Evolutionary conservation across 2,113 vertebrate genomes (phyloP).

Genomic region (Phylloscopus trochiloides): DNA sequence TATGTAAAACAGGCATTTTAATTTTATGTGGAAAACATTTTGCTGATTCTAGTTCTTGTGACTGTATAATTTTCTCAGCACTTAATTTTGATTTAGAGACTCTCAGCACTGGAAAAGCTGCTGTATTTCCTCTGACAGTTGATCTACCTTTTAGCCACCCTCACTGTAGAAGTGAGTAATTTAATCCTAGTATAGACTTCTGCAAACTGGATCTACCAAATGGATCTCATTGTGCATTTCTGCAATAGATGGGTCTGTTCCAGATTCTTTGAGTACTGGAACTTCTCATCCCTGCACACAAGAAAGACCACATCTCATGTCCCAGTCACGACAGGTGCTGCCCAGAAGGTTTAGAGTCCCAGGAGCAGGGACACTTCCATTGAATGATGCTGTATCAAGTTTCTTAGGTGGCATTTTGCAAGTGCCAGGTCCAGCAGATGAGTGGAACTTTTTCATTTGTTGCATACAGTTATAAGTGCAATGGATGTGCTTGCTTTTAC

Average conservation of each 20-base stretch:
- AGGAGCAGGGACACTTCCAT: background rate
- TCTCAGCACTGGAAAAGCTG: background rate
- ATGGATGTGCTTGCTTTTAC: background rate
- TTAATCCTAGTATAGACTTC: background rate
- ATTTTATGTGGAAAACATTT: background rate
- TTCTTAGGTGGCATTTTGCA: background rate
- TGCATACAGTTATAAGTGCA: background rate
- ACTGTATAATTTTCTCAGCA: background rate
- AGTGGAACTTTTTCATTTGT: background rate
- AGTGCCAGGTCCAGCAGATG: background rate
- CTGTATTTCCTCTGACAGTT: background rate
- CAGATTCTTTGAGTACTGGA: background rate
- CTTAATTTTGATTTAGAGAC: background rate
- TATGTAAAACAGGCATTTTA: background rate
- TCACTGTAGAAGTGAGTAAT: background rate
- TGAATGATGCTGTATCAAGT: background rate
- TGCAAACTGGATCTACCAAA: background rate
- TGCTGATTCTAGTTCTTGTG: background rate
- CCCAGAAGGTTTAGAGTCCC: background rate
- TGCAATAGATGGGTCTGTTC: background rate
- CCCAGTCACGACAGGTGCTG: background rate
- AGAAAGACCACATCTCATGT: background rate
- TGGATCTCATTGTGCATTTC: background rate
- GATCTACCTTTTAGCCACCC: background rate
- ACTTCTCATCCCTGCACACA: background rate